phyloP scores from a whole-genome alignment of 2,113 vertebrate genomes.

The Campylomormyrus tamandua region DNA sequence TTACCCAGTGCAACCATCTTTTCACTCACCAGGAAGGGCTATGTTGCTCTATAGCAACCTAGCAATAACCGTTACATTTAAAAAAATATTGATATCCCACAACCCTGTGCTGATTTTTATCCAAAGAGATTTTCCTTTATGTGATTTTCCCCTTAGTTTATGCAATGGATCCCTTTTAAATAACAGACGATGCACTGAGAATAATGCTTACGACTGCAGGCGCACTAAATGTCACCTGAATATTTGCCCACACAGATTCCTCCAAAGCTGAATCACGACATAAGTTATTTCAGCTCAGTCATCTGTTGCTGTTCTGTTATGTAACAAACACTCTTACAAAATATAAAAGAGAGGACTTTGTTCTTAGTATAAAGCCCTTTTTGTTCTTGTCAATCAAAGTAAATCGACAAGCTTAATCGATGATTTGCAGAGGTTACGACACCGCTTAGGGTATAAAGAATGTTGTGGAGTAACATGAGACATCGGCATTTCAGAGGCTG shows the following conservation, averaged over 20 bases:
- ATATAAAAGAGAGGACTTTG: background rate
- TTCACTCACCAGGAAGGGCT: background rate
- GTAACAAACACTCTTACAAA: background rate
- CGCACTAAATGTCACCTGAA: slow-evolving; percentile 18
- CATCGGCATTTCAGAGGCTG: background rate
- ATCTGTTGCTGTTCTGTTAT: background rate
- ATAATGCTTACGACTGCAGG: background rate
- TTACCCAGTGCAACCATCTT: background rate
- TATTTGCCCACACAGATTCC: slow-evolving; percentile 18
- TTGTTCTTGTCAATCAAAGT: background rate
- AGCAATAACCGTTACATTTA: background rate
- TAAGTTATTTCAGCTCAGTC: slow-evolving; percentile 7
- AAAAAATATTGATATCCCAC: background rate
- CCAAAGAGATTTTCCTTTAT: background rate
- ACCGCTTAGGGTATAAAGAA: background rate
- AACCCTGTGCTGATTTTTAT: background rate
- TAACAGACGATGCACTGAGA: background rate
- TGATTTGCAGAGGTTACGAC: background rate
- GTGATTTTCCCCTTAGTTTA: background rate
- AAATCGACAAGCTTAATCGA: background rate
- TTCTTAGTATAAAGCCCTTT: background rate
- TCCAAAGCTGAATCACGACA: slow-evolving; percentile 14
- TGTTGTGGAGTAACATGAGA: background rate
- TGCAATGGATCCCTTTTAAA: background rate
- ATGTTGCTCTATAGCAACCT: background rate